These are phyloP conservation scores for Tachyglossus aculeatus DNA, from an alignment of 2,797 vertebrate species.

Conservation along the genomic window DNA sequence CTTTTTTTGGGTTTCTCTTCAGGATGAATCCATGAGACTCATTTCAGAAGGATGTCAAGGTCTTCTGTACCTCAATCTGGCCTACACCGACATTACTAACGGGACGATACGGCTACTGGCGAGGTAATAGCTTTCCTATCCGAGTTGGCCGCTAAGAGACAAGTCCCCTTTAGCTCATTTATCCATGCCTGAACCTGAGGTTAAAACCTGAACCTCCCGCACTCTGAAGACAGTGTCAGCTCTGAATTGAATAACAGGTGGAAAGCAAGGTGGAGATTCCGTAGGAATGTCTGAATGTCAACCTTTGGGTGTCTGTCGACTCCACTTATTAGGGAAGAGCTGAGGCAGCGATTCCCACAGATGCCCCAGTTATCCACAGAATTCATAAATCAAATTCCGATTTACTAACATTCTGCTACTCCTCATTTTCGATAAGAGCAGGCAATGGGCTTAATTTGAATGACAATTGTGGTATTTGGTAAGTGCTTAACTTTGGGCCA, in stretches of 20 bases:
- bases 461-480: too few species aligned
- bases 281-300: too few species aligned
- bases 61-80: conserved; percentile 83
- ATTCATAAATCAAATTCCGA: not conserved
- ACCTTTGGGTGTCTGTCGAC: too few species aligned
- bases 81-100: conserved; percentile 78
- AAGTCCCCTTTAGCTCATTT: not conserved
- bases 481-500: too few species aligned
- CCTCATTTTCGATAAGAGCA: conserved; percentile 2
- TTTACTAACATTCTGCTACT: not conserved
- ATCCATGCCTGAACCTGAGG: too few species aligned
- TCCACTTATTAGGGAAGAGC: too few species aligned
- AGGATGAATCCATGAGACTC: conserved; percentile 80
- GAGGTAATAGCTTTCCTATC: conserved; percentile 69
- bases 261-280: too few species aligned
- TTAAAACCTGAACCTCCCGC: too few species aligned
- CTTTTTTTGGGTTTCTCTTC: conserved; percentile 37
- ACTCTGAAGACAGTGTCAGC: too few species aligned
- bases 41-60: conserved; percentile 79
- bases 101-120: conserved; percentile 73
- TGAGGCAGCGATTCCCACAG: not conserved
- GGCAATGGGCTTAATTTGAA: too few species aligned
- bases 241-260: too few species aligned
- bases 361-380: not conserved
- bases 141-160: not conserved